phyloP scores from a whole-genome alignment of 2,888 invertebrate genomes.

The Thymelicus sylvestris region DNA sequence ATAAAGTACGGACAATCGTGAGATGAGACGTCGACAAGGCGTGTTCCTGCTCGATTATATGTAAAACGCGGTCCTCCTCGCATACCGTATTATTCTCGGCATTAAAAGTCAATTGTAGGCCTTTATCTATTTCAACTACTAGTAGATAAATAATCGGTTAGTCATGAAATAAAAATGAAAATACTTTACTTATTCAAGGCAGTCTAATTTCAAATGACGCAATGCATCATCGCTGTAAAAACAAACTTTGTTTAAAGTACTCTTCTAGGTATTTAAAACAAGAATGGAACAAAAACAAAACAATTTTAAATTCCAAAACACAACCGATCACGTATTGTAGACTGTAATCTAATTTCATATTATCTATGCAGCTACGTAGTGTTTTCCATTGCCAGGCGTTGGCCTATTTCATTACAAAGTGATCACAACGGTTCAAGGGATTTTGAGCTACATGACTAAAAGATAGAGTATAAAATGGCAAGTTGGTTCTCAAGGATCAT shows the following conservation, averaged over 20 bases:
- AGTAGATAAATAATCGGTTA: no score
- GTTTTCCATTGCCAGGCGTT: neutral
- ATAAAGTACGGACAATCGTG: slow-evolving; percentile 20
- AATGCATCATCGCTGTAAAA: no score
- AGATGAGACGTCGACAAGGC: slow-evolving; percentile 22
- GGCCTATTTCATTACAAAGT: slow-evolving; percentile 1
- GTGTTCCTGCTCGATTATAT: slow-evolving; percentile 29
- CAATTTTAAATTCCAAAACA: neutral
- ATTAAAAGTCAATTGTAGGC: neutral
- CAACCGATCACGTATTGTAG: neutral
- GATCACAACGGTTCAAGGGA: neutral
- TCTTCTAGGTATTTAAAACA: no score
- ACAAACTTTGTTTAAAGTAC: no score
- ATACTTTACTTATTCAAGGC: no score
- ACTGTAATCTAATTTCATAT: neutral
- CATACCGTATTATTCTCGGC: slow-evolving; percentile 5
- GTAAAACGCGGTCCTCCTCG: slow-evolving; percentile 15
- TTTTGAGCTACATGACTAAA: neutral
- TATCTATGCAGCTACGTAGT: neutral
- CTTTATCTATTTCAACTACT: neutral
- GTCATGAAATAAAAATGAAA: no score
- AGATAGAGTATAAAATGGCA: neutral
- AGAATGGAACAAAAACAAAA: neutral
- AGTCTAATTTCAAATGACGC: no score
- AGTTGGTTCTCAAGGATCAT: slow-evolving; percentile 11